A percentile compares a stretch with the other conserved stretches of the same genome.
These are phyloP conservation scores for Liolophura sinensis DNA, from an alignment of 1,140 invertebrate genomes.

Conservation along the genomic window DNA sequence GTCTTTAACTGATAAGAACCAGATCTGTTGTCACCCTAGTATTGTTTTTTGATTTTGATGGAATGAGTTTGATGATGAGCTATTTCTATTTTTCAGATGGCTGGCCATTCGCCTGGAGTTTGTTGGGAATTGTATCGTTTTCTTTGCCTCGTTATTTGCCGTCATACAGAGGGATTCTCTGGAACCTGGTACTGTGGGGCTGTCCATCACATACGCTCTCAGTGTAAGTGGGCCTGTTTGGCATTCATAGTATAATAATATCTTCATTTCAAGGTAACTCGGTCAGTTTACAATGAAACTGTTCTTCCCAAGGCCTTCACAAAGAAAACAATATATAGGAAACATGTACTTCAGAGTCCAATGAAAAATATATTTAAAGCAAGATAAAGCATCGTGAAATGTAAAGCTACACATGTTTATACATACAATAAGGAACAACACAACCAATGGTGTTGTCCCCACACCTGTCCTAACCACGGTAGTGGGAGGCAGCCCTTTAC, in stretches of 20 bases:
- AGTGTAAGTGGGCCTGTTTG: conserved; percentile 53
- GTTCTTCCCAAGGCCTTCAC: too few relatives aligned
- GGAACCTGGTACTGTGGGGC: conserved; percentile 61
- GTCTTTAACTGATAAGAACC: conserved; percentile 44
- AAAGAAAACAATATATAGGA: too few relatives aligned
- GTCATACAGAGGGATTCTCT: conserved; percentile 57
- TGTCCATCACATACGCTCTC: conserved; percentile 62
- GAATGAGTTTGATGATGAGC: too few relatives aligned
- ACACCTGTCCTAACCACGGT: too few relatives aligned
- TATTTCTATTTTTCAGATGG: conserved; percentile 69
- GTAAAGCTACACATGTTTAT: too few relatives aligned
- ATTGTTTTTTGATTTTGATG: too few relatives aligned
- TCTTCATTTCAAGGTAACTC: not conserved
- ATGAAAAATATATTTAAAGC: not conserved
- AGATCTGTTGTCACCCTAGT: conserved; percentile 51
- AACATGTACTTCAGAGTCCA: not conserved
- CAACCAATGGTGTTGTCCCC: too few relatives aligned
- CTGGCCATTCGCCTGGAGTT: conserved; percentile 89
- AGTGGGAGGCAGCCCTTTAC: too few relatives aligned
- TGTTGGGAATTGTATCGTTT: conserved; percentile 65
- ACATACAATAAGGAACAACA: too few relatives aligned
- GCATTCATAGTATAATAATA: not conserved
- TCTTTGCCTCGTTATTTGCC: conserved; percentile 65
- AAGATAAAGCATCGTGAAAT: too few relatives aligned
- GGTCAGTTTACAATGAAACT: too few relatives aligned